Evolutionary conservation across 2,113 vertebrate genomes (phyloP), one percentile per base, ranked within the genome.

Genomic region (Bombycilla garrulus): DNA sequence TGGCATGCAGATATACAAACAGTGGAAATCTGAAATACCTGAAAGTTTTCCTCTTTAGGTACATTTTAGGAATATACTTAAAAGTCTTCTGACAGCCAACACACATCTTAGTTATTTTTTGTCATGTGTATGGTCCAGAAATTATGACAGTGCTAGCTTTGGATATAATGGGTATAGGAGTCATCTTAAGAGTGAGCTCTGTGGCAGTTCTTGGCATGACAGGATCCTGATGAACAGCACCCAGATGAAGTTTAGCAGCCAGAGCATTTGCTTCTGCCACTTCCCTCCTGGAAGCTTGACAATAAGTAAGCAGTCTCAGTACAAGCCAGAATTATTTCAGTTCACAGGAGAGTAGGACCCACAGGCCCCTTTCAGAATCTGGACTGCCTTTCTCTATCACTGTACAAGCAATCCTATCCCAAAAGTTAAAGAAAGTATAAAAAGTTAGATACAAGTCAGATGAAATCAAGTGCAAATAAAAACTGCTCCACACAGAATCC

Each of bases 321-420:
- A 66, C 58, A 95, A 93, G 96, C 79, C 85, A 71, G 56, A 77
- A 92, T 86, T 95, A 72, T 60, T 81, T 90, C 42, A 73, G 64
- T 76, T 77, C 80, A 88, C 38, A 58, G 48, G 33, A 70, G 1
- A 78, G 44, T 33, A 73, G 38, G 53, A 92, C 64, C 47, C 91
- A 81, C 21, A 94, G 85, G 54, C 29, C 50, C 15, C 29, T 88
- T 78, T 58, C 76, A 70, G 80, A 66, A 86, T 54, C 25, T 70
- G 40, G 60, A 44, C 60, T 76, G 50, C 80, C 40, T 35, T 64
- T 35, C 11, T 42, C 29, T 70, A 58, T n/a, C 48, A 64, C 9
- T 33, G 44, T 44, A 77, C 29, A 62, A 48, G 38, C 24, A 83
- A 48, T 42, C 21, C 26, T 51, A 54, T 2, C 26, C 9, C 29